These are phyloP conservation scores for Drosophila mojavensis DNA, from an alignment of 1,140 invertebrate species.

Conservation along the genomic window DNA sequence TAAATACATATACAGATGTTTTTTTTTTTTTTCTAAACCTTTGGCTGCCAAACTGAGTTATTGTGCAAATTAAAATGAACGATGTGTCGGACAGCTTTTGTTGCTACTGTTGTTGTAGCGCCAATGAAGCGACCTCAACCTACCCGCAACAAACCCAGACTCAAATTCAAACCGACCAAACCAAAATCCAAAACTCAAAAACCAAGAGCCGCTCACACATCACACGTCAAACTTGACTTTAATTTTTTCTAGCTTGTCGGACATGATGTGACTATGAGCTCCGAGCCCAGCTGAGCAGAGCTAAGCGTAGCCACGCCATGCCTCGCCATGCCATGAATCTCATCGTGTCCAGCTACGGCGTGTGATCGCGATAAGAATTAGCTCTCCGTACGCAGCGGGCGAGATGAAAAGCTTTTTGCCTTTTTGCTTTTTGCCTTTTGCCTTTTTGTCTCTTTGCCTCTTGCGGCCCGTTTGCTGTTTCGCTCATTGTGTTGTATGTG, in stretches of 20 bases:
- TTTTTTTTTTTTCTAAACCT: conserved; percentile 40
- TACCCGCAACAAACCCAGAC: background rate
- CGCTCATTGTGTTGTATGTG: conserved; percentile 21
- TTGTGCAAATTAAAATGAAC: conserved; percentile 82
- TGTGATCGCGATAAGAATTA: conserved; percentile 55
- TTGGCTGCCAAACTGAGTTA: conserved; percentile 46
- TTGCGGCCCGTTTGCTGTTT: background rate
- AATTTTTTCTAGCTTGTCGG: conserved; percentile 55
- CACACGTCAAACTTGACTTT: conserved; percentile 53
- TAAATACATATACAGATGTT: background rate
- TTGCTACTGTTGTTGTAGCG: conserved; percentile 54
- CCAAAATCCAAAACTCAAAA: conserved; percentile 6
- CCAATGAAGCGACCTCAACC: conserved; percentile 36
- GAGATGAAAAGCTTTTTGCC: conserved; percentile 41
- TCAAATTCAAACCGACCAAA: too few species aligned
- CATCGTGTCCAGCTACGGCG: conserved; percentile 42
- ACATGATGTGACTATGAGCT: conserved; percentile 58
- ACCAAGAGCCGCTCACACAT: conserved; percentile 9
- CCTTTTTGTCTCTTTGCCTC: too few species aligned
- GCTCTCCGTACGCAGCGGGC: conserved; percentile 35
- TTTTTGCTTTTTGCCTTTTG: background rate
- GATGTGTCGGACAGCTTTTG: conserved; percentile 78
- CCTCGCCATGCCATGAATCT: conserved; percentile 39
- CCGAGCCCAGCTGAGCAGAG: background rate
- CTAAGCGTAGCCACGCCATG: background rate